Conservation (phyloP, 2,113 vertebrate genomes). For the Drymodes brunneopygia region DNA sequence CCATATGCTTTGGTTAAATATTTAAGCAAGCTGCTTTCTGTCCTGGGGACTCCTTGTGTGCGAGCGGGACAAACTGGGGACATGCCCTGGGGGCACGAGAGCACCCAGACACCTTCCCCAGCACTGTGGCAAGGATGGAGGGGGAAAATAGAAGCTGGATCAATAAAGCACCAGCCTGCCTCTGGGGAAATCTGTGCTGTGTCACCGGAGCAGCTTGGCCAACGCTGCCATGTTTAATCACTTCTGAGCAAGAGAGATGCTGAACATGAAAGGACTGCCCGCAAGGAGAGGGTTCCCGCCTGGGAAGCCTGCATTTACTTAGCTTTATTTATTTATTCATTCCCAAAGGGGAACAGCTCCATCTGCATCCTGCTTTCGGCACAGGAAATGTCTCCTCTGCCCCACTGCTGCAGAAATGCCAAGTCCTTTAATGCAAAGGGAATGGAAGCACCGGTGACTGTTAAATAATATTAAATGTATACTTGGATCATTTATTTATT, state of each 20-base stretch:
- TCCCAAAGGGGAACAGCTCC: conserved; percentile 12
- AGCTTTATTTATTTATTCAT: conserved; percentile 49
- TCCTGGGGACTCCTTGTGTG: neutral
- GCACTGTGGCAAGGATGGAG: neutral
- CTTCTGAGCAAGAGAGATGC: neutral
- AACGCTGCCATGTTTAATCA: conserved; percentile 63
- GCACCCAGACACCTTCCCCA: neutral
- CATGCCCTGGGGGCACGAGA: neutral
- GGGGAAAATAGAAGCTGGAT: neutral
- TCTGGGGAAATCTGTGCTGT: conserved; percentile 53
- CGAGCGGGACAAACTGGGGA: neutral
- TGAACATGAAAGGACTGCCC: neutral
- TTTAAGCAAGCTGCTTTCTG: conserved; percentile 40
- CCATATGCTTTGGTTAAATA: conserved; percentile 54
- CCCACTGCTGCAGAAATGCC: neutral
- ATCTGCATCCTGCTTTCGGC: neutral
- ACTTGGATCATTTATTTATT: conserved; percentile 64
- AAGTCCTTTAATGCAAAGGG: conserved; percentile 7
- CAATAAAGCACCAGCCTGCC: neutral
- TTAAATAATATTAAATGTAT: conserved; percentile 41
- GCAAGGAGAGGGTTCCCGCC: neutral
- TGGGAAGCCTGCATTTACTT: conserved; percentile 32
- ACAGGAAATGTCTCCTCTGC: neutral
- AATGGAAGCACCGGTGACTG: neutral
- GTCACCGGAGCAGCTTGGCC: conserved; percentile 48